These are phyloP conservation scores for Mallateleia sp. DNA, from an alignment of 2,888 invertebrate species.

Conservation along the genomic window DNA sequence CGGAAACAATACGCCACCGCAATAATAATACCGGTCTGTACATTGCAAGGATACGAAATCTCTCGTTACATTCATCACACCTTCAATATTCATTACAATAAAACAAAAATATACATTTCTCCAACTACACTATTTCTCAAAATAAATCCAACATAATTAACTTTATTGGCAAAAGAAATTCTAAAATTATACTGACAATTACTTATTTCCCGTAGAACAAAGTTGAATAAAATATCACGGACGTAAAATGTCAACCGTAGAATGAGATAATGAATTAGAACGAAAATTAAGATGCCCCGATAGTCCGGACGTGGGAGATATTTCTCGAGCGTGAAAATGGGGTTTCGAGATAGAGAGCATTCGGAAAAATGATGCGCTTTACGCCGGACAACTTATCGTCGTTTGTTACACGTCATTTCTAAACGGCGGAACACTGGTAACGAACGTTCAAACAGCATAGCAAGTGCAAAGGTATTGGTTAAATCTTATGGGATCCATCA, in stretches of 20 bases:
- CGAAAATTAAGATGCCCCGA: constrained; percentile 53
- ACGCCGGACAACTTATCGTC: constrained; percentile 68
- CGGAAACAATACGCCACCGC: constrained; percentile 37
- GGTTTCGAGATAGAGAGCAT: constrained; percentile 47
- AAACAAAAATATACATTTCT: no score
- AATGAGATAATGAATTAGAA: constrained; percentile 52
- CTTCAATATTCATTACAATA: not conserved
- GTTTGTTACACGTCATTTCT: constrained; percentile 70
- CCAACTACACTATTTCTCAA: no score
- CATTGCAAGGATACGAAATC: constrained; percentile 7
- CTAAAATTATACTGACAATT: not conserved
- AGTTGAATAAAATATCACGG: constrained; percentile 11
- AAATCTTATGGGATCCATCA: constrained; percentile 73
- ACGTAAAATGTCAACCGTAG: constrained; percentile 21
- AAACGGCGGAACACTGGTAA: constrained; percentile 51
- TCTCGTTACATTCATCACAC: not conserved
- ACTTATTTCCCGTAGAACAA: not conserved
- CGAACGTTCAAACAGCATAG: constrained; percentile 69
- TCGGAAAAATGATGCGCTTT: constrained; percentile 74
- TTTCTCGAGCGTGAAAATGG: constrained; percentile 49
- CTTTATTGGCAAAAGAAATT: no score
- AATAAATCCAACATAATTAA: no score
- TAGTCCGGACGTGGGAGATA: constrained; percentile 30
- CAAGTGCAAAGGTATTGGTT: constrained; percentile 69
- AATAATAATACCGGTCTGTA: constrained; percentile 26